A percentile compares a stretch with the other conserved stretches of the same genome.
Evolutionary conservation across 2,113 vertebrate species (phyloP).

Genomic region (Bufo bufo): DNA sequence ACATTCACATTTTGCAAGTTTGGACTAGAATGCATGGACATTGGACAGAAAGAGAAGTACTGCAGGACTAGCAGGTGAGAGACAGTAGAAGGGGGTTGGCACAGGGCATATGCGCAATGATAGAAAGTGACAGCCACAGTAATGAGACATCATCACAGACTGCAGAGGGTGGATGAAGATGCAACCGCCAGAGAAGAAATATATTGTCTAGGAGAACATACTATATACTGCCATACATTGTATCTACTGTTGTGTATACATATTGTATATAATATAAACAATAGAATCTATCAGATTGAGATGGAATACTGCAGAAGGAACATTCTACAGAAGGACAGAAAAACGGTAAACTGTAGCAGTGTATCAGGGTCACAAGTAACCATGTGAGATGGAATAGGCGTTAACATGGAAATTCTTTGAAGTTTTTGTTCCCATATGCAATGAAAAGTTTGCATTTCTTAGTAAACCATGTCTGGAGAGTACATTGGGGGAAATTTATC

Average conservation of each 20-base stretch:
- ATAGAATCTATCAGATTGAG: neutral
- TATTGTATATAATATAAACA: too few species aligned
- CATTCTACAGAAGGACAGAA: neutral
- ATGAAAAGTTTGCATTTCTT: too few species aligned
- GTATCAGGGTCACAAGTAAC: neutral
- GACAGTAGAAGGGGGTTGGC: neutral
- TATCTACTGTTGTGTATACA: too few species aligned
- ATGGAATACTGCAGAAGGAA: neutral
- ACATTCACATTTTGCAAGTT: constrained; percentile 35
- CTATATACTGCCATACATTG: too few species aligned
- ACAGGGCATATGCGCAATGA: neutral
- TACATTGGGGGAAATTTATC: too few species aligned
- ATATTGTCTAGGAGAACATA: neutral
- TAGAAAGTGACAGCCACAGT: neutral
- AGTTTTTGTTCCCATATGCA: too few species aligned
- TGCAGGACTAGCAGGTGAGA: constrained; percentile 30
- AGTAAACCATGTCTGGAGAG: too few species aligned
- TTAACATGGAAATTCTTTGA: too few species aligned
- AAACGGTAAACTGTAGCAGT: neutral
- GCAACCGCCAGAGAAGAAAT: neutral
- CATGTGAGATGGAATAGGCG: neutral
- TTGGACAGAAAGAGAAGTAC: neutral
- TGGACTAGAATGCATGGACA: constrained; percentile 2
- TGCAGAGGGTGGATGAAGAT: neutral
- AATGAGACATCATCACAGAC: neutral